phyloP scores from a whole-genome alignment of 2,888 invertebrate species.

The Tetheella fluctuosa region DNA sequence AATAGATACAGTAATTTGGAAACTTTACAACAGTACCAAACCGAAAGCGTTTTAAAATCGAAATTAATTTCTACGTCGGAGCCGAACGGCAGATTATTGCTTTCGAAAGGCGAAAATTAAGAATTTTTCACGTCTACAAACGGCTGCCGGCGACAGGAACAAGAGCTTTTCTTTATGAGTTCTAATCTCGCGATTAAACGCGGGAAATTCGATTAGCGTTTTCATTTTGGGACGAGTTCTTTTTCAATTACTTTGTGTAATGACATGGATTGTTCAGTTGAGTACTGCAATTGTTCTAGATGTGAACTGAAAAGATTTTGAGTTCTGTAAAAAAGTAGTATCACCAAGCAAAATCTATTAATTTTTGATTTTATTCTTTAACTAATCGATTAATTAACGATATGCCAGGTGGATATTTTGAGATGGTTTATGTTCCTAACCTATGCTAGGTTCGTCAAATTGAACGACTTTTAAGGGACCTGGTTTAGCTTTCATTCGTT shows the following conservation, averaged over 20 bases:
- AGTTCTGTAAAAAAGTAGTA: neutral
- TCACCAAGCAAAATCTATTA: no score
- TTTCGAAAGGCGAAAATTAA: constrained; percentile 59
- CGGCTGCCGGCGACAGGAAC: constrained; percentile 64
- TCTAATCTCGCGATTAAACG: constrained; percentile 64
- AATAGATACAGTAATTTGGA: no score
- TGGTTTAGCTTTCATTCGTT: no score
- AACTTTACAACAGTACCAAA: no score
- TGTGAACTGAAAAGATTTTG: neutral
- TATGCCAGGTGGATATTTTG: no score
- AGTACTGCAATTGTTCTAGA: neutral
- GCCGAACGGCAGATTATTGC: constrained; percentile 57
- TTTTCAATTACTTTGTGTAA: constrained; percentile 42
- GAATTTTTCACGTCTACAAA: constrained; percentile 48
- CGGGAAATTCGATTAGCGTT: constrained; percentile 66
- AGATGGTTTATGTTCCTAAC: no score
- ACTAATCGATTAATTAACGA: no score
- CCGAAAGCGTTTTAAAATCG: constrained; percentile 43
- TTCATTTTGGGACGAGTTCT: constrained; percentile 41
- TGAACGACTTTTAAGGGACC: no score
- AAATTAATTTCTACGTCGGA: constrained; percentile 55
- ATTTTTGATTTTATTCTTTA: no score
- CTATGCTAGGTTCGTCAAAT: no score
- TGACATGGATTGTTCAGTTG: constrained; percentile 31
- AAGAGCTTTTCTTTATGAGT: constrained; percentile 61